Conservation (phyloP, 2,113 vertebrate genomes). For the Martes martes region DNA sequence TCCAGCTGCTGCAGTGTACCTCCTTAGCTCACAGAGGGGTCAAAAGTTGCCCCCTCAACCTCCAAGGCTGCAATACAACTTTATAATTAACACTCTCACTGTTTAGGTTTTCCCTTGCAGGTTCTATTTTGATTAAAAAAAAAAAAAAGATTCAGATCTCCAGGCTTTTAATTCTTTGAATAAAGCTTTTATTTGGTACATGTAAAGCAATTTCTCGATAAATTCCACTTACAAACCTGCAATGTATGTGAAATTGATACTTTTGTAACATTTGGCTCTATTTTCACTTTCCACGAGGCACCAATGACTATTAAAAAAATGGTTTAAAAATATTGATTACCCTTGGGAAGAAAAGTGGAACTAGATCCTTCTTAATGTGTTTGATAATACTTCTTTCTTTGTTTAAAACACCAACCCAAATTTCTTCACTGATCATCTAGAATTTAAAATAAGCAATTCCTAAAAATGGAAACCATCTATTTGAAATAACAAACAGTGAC, state of each 20-base stretch:
- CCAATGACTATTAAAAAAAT: not conserved
- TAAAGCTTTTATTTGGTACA: not conserved
- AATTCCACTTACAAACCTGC: not conserved
- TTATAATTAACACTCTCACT: not conserved
- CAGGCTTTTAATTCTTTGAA: not conserved
- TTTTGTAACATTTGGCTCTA: not conserved
- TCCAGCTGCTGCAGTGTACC: not conserved
- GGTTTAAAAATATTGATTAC: not conserved
- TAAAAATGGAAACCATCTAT: not conserved
- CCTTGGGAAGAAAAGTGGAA: not conserved
- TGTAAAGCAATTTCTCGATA: not conserved
- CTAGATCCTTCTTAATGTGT: not conserved
- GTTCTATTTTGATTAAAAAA: not conserved
- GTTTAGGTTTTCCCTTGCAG: not conserved
- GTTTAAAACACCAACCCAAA: not conserved
- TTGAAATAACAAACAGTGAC: not conserved
- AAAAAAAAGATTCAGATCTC: slow-evolving; percentile 4
- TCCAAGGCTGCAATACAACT: not conserved
- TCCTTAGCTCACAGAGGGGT: not conserved
- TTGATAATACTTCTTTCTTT: not conserved
- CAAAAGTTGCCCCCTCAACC: not conserved
- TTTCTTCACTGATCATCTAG: not conserved
- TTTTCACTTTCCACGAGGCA: not conserved
- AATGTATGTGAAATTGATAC: not conserved
- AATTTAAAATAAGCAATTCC: not conserved